phyloP scores from a whole-genome alignment of 2,113 vertebrate genomes.

The Corythoichthys intestinalis region DNA sequence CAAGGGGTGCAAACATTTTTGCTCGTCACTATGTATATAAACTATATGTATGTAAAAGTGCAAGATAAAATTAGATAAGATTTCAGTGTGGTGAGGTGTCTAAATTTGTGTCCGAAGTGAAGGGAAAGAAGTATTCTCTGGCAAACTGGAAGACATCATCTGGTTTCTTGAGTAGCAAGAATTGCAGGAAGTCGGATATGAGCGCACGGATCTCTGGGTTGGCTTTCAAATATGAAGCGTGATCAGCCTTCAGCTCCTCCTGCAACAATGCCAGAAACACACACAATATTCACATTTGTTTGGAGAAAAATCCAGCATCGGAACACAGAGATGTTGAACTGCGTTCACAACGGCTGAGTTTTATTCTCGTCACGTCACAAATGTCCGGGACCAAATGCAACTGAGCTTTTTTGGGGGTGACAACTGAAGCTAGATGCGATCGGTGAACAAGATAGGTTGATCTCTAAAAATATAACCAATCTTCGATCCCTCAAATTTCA shows the following conservation, averaged over 20 bases:
- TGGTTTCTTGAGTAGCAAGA: conserved; percentile 85
- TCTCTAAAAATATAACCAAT: too few relatives aligned
- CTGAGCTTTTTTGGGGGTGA: too few relatives aligned
- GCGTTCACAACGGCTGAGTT: too few relatives aligned
- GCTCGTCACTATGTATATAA: too few relatives aligned
- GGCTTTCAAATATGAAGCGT: conserved; percentile 74
- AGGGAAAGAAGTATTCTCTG: conserved; percentile 78
- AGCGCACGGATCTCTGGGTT: conserved; percentile 82
- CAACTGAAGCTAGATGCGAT: too few relatives aligned
- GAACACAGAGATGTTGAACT: too few relatives aligned
- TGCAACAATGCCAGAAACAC: conserved; percentile 45
- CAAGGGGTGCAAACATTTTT: too few relatives aligned
- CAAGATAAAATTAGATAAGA: not conserved
- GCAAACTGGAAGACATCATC: conserved; percentile 78
- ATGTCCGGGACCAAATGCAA: too few relatives aligned
- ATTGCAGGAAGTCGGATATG: conserved; percentile 85
- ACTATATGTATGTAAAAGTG: not conserved
- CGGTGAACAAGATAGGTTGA: too few relatives aligned
- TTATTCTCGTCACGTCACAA: too few relatives aligned
- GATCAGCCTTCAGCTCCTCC: conserved; percentile 79
- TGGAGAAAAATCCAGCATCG: too few relatives aligned
- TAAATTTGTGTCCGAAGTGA: conserved; percentile 30
- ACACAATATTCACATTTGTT: not conserved
- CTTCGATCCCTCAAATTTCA: too few relatives aligned
- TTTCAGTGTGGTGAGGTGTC: not conserved